Conservation (phyloP, 2,797 vertebrate genomes). For the Intellagama lesueurii region DNA sequence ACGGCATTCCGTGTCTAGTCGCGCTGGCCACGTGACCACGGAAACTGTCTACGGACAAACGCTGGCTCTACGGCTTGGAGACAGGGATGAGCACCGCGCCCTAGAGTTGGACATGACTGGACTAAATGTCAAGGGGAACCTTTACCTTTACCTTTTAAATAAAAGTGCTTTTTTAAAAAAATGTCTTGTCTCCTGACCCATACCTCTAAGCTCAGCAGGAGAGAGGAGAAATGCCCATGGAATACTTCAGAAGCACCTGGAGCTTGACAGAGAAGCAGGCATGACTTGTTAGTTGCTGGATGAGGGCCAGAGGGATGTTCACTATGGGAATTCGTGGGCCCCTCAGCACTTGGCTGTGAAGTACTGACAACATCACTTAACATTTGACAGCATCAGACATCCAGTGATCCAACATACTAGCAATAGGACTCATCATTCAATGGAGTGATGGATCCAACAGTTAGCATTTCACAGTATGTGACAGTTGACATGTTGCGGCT, state of each 20-base stretch:
- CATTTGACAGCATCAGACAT: not conserved
- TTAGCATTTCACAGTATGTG: not conserved
- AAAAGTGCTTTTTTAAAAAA: too few species aligned
- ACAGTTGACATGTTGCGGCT: not conserved
- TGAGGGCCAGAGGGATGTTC: not conserved
- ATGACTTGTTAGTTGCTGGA: not conserved
- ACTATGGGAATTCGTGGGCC: not conserved
- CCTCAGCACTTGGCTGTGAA: not conserved
- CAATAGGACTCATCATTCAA: too few species aligned
- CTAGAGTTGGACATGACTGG: too few species aligned
- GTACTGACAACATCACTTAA: not conserved
- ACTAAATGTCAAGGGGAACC: too few species aligned
- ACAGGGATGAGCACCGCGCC: too few species aligned
- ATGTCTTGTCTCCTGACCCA: not conserved
- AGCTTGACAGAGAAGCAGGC: not conserved
- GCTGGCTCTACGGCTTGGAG: too few species aligned
- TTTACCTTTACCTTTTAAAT: too few species aligned
- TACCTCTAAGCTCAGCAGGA: not conserved
- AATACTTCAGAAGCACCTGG: not conserved
- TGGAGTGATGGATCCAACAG: too few species aligned
- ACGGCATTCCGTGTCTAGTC: too few species aligned
- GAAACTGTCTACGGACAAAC: too few species aligned
- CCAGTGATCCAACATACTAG: too few species aligned
- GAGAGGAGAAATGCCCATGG: not conserved
- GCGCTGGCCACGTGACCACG: too few species aligned